Percentiles rank a stretch among this genome's conserved stretches.
phyloP scores from a whole-genome alignment of 2,113 vertebrate species.

The Protomyctophum bolini region DNA sequence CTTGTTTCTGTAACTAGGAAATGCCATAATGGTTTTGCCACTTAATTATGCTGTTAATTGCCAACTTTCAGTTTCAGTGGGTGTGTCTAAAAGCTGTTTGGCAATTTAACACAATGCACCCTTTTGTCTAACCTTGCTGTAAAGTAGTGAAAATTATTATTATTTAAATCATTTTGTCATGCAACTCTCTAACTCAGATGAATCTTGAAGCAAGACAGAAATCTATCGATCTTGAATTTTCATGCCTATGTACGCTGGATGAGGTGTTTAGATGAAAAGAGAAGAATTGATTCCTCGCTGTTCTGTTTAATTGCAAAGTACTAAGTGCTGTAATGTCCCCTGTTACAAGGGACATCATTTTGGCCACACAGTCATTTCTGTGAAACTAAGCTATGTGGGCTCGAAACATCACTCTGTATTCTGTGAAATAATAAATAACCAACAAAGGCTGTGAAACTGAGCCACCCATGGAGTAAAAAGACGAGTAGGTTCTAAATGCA shows the following conservation, averaged over 20 bases:
- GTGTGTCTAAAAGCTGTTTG: conserved; percentile 61
- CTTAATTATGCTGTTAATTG: conserved; percentile 82
- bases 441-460: neutral
- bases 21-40: conserved; percentile 76
- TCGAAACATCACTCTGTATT: too few relatives aligned
- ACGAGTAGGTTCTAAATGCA: conserved; percentile 37
- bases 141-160: neutral
- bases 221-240: too few relatives aligned
- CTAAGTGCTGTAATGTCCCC: too few relatives aligned
- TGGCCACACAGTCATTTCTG: too few relatives aligned
- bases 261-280: neutral
- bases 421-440: too few relatives aligned
- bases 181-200: neutral
- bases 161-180: conserved; percentile 8
- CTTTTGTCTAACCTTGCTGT: conserved; percentile 18
- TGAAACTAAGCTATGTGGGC: neutral
- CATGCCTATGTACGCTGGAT: conserved; percentile 5
- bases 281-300: neutral
- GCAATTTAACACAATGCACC: conserved; percentile 25
- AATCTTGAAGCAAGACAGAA: neutral
- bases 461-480: conserved; percentile 7
- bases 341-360: neutral
- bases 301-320: conserved; percentile 18
- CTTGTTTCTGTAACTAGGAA: conserved; percentile 82
- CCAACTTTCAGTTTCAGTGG: conserved; percentile 69